phyloP scores from a whole-genome alignment of 2,888 invertebrate genomes.

The Drosophila neotestacea region DNA sequence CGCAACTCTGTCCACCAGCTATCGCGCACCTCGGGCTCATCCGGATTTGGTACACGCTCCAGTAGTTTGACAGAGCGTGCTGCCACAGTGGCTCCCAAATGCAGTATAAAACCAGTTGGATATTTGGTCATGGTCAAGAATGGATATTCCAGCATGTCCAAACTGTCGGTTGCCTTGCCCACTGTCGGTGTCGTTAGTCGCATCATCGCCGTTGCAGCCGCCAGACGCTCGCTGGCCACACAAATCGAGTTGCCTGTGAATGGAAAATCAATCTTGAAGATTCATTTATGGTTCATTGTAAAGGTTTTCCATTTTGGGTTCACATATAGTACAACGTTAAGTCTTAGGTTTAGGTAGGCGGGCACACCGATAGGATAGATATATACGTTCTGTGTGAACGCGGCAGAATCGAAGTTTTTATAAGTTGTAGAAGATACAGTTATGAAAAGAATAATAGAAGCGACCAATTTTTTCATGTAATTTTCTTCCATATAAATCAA shows the following conservation, averaged over 20 bases:
- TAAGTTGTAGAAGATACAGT: not conserved
- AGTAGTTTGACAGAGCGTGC: slow-evolving; percentile 93
- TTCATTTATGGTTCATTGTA: not conserved
- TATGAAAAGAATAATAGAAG: too few relatives aligned
- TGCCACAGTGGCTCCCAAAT: slow-evolving; percentile 94
- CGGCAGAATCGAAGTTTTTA: not conserved
- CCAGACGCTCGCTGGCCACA: slow-evolving; percentile 88
- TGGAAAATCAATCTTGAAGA: slow-evolving; percentile 29
- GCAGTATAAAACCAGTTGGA: slow-evolving; percentile 94
- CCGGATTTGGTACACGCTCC: slow-evolving; percentile 92
- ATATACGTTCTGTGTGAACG: not conserved
- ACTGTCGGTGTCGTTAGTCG: slow-evolving; percentile 87
- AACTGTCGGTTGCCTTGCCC: slow-evolving; percentile 88
- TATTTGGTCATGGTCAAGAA: slow-evolving; percentile 97
- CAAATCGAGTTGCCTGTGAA: slow-evolving; percentile 90
- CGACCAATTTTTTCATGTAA: too few relatives aligned
- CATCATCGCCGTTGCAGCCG: slow-evolving; percentile 86
- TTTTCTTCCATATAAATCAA: too few relatives aligned
- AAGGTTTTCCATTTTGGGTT: not conserved
- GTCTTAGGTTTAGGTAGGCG: slow-evolving; percentile 24
- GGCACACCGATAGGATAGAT: slow-evolving; percentile 30
- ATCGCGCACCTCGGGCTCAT: slow-evolving; percentile 96
- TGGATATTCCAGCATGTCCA: slow-evolving; percentile 97
- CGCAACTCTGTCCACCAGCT: slow-evolving; percentile 99
- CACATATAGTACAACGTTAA: slow-evolving; percentile 52